phyloP scores from a whole-genome alignment of 1,140 invertebrate species.

The Ruditapes philippinarum region DNA sequence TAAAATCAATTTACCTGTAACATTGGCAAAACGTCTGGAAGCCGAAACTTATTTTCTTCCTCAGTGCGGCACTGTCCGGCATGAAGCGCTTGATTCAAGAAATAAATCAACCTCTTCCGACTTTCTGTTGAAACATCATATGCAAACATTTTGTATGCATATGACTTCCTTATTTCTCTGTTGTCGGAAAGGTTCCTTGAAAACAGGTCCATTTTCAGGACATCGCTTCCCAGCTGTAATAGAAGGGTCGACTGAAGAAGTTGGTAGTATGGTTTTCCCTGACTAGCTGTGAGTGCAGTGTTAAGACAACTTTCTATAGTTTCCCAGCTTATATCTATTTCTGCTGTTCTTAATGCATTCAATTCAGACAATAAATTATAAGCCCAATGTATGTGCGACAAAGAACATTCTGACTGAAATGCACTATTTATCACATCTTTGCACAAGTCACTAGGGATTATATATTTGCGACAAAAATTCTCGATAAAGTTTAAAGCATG shows the following conservation, averaged over 20 bases:
- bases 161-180: not conserved
- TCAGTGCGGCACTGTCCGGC: not conserved
- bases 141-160: slow-evolving; percentile 24
- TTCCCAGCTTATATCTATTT: slow-evolving; percentile 13
- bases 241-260: not conserved
- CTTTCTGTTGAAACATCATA: not conserved
- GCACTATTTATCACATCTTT: not conserved
- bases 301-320: slow-evolving; percentile 7
- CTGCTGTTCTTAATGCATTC: not conserved
- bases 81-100: not conserved
- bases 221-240: not conserved
- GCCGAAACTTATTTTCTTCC: not conserved
- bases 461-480: not conserved
- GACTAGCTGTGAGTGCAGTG: not conserved
- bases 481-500: slow-evolving; percentile 13
- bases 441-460: not conserved
- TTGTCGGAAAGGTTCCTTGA: not conserved
- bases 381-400: not conserved
- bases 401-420: not conserved
- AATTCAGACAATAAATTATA: not conserved
- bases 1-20: not conserved
- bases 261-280: not conserved
- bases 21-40: slow-evolving; percentile 13
- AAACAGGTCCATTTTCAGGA: slow-evolving; percentile 16
- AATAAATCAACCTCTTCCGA: not conserved